A percentile compares a stretch with the other conserved stretches of the same genome.
These are phyloP conservation scores for Fistularia commersonii DNA, from an alignment of 2,797 vertebrate species.

Conservation along the genomic window DNA sequence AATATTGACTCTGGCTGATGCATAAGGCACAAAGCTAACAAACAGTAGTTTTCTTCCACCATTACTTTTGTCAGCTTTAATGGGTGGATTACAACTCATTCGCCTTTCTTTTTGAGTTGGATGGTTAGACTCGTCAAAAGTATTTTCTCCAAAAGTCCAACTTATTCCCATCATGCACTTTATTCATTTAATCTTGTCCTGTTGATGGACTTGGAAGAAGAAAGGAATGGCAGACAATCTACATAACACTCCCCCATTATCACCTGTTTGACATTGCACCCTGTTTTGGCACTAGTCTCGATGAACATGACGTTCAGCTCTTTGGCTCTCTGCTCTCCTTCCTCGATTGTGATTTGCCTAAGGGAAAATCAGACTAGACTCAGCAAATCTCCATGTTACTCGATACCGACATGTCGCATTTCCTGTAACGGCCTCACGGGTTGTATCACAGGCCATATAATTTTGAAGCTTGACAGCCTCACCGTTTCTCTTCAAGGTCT, in stretches of 20 bases:
- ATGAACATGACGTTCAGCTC: constrained; percentile 95
- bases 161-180: no score
- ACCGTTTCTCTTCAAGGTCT: constrained; percentile 92
- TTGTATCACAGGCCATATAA: not conserved
- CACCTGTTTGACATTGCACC: constrained; percentile 96
- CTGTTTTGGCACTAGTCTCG: constrained; percentile 91
- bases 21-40: no score
- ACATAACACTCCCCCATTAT: constrained; percentile 45
- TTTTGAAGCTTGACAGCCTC: constrained; percentile 10
- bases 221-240: constrained; percentile 8
- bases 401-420: not conserved
- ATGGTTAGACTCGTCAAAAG: no score
- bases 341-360: constrained; percentile 92
- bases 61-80: no score
- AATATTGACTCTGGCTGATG: no score
- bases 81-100: no score
- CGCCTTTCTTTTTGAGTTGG: no score
- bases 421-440: not conserved
- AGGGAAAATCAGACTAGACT: constrained; percentile 29
- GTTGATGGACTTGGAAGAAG: not conserved
- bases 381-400: constrained; percentile 21
- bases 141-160: no score
- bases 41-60: no score
- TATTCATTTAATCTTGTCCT: no score
- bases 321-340: constrained; percentile 90